These are phyloP conservation scores for Tapirus indicus DNA, from an alignment of 2,797 vertebrate species.

Conservation along the genomic window DNA sequence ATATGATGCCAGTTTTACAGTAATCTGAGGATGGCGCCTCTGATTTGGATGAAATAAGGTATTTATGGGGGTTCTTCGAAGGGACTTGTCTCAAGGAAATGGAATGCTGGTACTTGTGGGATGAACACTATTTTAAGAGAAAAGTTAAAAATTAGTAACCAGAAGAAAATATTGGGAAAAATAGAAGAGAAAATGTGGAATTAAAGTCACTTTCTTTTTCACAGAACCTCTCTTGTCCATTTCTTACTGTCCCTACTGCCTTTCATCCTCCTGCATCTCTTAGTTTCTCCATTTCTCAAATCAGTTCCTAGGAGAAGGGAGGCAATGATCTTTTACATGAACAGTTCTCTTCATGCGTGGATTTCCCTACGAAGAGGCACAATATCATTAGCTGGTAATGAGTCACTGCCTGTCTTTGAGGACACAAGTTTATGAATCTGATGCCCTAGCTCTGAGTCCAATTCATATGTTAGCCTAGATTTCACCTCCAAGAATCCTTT, in stretches of 20 bases:
- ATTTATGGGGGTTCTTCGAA: neutral
- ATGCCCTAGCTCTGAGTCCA: no score
- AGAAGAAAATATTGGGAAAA: neutral
- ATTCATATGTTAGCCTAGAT: accelerated
- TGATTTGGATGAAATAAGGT: neutral
- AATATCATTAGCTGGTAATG: neutral
- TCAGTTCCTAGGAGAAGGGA: neutral
- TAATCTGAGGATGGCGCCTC: neutral
- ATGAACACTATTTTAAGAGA: neutral
- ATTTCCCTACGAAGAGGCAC: neutral
- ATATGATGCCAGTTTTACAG: neutral
- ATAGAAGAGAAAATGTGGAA: neutral
- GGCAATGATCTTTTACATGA: neutral
- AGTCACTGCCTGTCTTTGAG: neutral
- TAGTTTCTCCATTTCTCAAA: neutral
- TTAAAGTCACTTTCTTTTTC: neutral
- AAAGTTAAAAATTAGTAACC: neutral
- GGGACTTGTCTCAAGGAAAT: neutral
- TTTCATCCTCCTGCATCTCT: neutral
- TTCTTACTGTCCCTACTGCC: no score
- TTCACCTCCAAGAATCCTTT: neutral
- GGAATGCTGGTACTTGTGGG: neutral
- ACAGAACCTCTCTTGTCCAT: neutral
- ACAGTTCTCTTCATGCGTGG: neutral
- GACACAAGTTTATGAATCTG: neutral